phyloP scores from a whole-genome alignment of 2,113 vertebrate genomes.

The Neolamprologus toae region DNA sequence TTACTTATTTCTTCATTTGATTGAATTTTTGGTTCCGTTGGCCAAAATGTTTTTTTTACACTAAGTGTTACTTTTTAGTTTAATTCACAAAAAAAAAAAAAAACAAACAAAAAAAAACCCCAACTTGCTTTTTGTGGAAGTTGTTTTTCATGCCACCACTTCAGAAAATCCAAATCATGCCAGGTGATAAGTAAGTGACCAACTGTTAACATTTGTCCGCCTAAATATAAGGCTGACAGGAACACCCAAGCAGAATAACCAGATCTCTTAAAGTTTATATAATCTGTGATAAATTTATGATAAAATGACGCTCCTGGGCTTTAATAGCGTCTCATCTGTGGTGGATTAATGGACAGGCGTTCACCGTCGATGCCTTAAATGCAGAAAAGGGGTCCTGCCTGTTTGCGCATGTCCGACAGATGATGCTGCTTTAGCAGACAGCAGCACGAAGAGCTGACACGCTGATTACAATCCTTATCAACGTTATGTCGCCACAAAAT shows the following conservation, averaged over 20 bases:
- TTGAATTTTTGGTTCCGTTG: neutral
- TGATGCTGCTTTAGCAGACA: conserved; percentile 60
- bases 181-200: neutral
- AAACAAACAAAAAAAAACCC: too few species aligned
- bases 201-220: neutral
- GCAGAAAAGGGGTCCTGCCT: neutral
- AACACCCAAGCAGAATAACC: neutral
- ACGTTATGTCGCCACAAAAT: conserved; percentile 23
- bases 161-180: neutral
- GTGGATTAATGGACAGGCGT: conserved; percentile 25
- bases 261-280: neutral
- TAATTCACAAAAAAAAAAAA: neutral
- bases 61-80: neutral
- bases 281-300: neutral
- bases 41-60: neutral
- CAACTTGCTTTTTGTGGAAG: neutral
- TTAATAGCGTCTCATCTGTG: neutral
- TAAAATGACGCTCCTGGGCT: neutral
- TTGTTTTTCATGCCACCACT: neutral
- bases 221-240: neutral
- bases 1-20: neutral
- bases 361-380: neutral
- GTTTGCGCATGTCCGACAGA: conserved; percentile 48
- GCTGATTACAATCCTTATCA: neutral
- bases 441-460: conserved; percentile 35